A percentile compares a stretch with the other conserved stretches of the same genome.
Conservation (phyloP, 1,140 invertebrate genomes). For the Micrasema minimum region DNA sequence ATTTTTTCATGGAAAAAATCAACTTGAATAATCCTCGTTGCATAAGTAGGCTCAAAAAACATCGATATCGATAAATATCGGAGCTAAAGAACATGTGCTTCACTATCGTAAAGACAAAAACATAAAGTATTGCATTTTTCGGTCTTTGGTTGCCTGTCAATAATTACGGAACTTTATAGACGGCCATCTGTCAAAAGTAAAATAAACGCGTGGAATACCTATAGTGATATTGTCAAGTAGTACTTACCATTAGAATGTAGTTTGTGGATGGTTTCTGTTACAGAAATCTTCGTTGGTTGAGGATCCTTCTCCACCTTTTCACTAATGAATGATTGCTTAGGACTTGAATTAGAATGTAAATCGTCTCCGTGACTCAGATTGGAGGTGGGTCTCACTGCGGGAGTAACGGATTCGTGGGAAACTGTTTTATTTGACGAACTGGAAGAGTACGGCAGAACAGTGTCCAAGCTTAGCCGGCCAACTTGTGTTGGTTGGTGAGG, state of each 20-base stretch:
- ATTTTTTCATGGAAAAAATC: no score
- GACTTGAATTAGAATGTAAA: conserved; percentile 7
- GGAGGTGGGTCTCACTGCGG: conserved; percentile 10
- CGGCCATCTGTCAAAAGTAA: no score
- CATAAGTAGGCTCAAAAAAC: no score
- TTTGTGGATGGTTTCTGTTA: background rate
- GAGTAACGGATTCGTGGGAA: conserved; percentile 8
- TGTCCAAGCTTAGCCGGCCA: background rate
- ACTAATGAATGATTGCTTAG: background rate
- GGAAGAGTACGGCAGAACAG: background rate
- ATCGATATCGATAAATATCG: no score
- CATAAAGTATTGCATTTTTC: no score
- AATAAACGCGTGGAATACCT: no score
- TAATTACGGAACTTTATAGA: no score
- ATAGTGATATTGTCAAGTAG: no score
- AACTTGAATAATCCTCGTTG: no score
- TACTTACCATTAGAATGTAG: conserved; percentile 20
- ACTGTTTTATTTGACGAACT: conserved; percentile 41
- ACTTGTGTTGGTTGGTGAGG: conserved; percentile 38
- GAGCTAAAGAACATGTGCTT: no score
- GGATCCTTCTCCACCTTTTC: conserved; percentile 8
- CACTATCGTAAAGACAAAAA: no score
- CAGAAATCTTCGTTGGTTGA: background rate
- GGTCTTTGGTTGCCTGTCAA: no score
- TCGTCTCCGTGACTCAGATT: conserved; percentile 20